Evolutionary conservation across 2,888 invertebrate species (phyloP), one percentile per base, ranked within the genome.

Genomic region (Ormia ochracea): DNA sequence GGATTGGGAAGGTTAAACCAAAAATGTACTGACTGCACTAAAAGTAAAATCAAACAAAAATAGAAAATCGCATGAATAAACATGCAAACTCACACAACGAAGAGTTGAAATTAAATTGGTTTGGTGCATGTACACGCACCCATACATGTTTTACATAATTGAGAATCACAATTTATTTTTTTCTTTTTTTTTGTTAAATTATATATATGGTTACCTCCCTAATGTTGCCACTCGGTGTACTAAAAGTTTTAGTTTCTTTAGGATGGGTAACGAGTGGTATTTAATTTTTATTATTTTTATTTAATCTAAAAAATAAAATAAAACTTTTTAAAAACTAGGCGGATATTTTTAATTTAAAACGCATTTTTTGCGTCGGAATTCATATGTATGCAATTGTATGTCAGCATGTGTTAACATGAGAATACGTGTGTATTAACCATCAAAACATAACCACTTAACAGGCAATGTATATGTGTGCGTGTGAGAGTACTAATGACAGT

Each of bases 281-380:
- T n/a, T n/a, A 1, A 4, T 14, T 68, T 45, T 33, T 73, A 23
- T 59, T 50, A 52, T 69, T 65, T n/a, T n/a, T n/a, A n/a, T n/a
- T n/a, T n/a, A n/a, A 50, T 78, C 74, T 78, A 79, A 79, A 79
- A 79, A 79, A 79, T 61, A 48, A 74, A 70, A 75, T 70, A 70
- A 79, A 79, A 79, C 26, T 74, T 69, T 68, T 69, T 68, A 10
- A 79, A 79, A 75, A 69, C 70, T 75, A 70, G 70, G 75, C 79
- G 79, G 65, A 45, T 65, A 75, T 79, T 70, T 79, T 75, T 66
- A 59, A 75, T 65, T 68, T 59, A 74, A 65, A 41, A 79, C 63
- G 69, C 59, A 79, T 69, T 59, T 66, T 66, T 58, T 48, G 14
- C 12, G 9, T 6, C 33, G 26, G 23, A 41, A 33, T 0, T 7